Evolutionary conservation across 2,113 vertebrate species (phyloP), one percentile per base, ranked within the genome.

Genomic region (Galemys pyrenaicus): DNA sequence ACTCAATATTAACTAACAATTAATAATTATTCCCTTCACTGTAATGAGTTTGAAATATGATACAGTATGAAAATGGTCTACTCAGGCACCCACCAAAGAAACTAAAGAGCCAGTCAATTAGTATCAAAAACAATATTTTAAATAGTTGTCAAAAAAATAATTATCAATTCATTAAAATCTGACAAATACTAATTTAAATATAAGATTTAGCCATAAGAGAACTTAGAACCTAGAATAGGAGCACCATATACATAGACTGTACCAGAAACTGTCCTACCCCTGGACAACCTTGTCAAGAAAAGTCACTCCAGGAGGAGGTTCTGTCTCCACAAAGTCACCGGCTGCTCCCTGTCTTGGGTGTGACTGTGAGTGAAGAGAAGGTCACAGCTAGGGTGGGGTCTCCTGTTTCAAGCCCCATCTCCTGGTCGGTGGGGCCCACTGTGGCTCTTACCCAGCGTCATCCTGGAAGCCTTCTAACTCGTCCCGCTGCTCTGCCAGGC

Each of bases 381-480:
- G 11, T 65, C 89, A 87, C 8, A 89, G 64, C 19, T 70, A 60
- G 0, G 0, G 62, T 75, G 8, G 51, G 83, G 94, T 74, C 92
- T 89, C 54, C 74, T 41, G 92, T 9, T 9, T 80, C 54, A 96
- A 95, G 1, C 1, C 39, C 8, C 2, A 0, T 24, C 9, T 77
- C 32, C 9, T n/a, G 41, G 71, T 2, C 73, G 20, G 74, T 28
- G 1, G 1, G 46, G 35, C 46, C n/a, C 32, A 17, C 3, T 6
- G 0, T n/a, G 60, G 94, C 89, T 97, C 99, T 99, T 98, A 99
- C 99, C 99, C 99, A 98, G 99, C 97, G 49, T 99, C 99, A 60
- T 99, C 99, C 97, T 99, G 99, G 98, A 99, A 99, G 88, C 99
- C 99, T 98, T 99, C 99, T 96, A 99, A 91, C 93, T 99, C 99